phyloP scores from a whole-genome alignment of 2,113 vertebrate genomes.

The Felis chaus region DNA sequence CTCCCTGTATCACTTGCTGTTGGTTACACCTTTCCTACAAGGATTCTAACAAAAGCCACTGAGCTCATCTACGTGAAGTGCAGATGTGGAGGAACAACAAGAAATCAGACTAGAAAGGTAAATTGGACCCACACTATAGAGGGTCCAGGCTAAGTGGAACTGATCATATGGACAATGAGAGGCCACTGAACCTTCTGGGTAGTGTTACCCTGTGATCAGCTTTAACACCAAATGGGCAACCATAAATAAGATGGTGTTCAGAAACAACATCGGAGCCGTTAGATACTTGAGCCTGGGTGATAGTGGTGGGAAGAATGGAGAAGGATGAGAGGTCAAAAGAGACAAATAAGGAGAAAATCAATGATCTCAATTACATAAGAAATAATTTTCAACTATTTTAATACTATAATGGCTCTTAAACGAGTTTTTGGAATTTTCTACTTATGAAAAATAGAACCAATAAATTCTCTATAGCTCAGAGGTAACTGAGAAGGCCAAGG shows the following conservation, averaged over 20 bases:
- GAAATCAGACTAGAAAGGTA: background rate
- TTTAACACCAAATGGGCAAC: background rate
- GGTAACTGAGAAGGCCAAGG: background rate
- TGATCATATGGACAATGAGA: background rate
- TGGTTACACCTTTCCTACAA: background rate
- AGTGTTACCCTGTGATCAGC: background rate
- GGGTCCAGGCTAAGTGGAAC: background rate
- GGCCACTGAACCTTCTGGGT: background rate
- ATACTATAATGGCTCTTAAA: background rate
- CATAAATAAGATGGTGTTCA: background rate
- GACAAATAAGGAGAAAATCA: background rate
- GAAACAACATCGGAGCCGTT: background rate
- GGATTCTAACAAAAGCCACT: background rate
- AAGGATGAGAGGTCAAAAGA: background rate
- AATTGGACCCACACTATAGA: background rate
- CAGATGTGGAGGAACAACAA: background rate
- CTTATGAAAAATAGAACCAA: background rate
- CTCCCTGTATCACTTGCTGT: background rate
- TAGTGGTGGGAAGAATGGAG: background rate
- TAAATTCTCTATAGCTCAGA: background rate
- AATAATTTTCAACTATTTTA: slow-evolving; percentile 14
- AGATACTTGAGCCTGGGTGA: background rate
- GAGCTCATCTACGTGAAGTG: background rate
- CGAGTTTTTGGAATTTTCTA: background rate
- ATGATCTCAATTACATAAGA: background rate